phyloP scores from a whole-genome alignment of 1,140 invertebrate genomes.

The Piezodorus guildinii region DNA sequence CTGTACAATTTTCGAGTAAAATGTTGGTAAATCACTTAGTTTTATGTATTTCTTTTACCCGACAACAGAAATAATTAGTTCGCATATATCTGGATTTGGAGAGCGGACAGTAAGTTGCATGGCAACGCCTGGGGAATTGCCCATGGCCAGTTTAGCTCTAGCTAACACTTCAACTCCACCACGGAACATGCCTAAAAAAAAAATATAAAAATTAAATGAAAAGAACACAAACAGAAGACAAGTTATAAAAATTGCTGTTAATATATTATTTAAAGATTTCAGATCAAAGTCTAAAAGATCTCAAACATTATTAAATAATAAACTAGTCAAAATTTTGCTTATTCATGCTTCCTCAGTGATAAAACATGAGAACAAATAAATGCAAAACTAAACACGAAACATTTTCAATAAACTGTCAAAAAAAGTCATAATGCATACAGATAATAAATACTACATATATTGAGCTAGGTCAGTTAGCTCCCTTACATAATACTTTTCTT shows the following conservation, averaged over 20 bases:
- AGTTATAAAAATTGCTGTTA: neutral
- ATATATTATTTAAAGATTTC: too few relatives aligned
- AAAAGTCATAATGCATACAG: too few relatives aligned
- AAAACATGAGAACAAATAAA: too few relatives aligned
- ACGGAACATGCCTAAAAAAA: constrained; percentile 60
- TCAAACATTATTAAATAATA: too few relatives aligned
- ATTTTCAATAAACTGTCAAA: too few relatives aligned
- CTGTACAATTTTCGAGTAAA: constrained; percentile 1
- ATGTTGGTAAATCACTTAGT: neutral
- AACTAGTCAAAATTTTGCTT: too few relatives aligned
- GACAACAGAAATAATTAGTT: constrained; percentile 74
- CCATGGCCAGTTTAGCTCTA: constrained; percentile 67
- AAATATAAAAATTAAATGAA: constrained; percentile 4
- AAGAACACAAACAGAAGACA: neutral
- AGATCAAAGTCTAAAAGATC: too few relatives aligned
- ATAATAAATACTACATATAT: too few relatives aligned
- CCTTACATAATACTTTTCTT: too few relatives aligned
- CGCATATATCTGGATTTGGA: constrained; percentile 48
- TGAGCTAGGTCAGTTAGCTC: too few relatives aligned
- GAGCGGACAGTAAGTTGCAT: constrained; percentile 57
- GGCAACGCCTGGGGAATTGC: constrained; percentile 51
- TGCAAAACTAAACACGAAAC: too few relatives aligned
- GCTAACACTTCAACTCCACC: constrained; percentile 84
- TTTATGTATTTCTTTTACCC: constrained; percentile 44
- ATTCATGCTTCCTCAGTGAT: too few relatives aligned